Evolutionary conservation across 2,113 vertebrate species (phyloP), one percentile per base, ranked within the genome.

Genomic region (Phrynocephalus versicolor): DNA sequence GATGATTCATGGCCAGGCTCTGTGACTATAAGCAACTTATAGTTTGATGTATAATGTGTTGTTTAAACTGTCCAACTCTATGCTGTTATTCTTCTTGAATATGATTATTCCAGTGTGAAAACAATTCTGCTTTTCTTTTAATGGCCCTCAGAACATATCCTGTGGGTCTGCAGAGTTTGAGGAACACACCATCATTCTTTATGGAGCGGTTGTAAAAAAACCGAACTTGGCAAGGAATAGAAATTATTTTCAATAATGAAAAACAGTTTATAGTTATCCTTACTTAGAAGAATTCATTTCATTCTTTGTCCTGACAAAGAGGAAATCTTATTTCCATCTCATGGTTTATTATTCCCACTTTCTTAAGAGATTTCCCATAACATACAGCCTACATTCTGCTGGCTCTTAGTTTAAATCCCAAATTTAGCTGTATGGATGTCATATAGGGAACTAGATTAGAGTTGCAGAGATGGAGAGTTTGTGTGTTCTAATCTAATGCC

Each of bases 1-100:
- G 9, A 88, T 94, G 82, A 70, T 33, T 85, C n/a, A 85, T 1
- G 33, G 21, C 25, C 60, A 73, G 33, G n/a, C 60, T 79, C n/a
- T 72, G 37, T 81, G 58, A 92, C 62, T 14, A 82, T 80, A 88
- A 92, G 35, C 78, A 82, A 79, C 87, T 90, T 35, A 86, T 23
- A 35, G n/a, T 76, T 13, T 3, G 21, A 75, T 35, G 25, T 71
- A 35, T 64, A 27, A 0, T 45, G 80, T 65, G 8, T 1, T 81
- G 10, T 85, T 87, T 82, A 15, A n/a, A 87, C 8, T 81, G 9
- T 6, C 60, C 57, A 76, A 3, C 1, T 6, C 89, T 70, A 2
- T 67, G 74, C 69, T 82, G 14, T 18, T 64, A 30, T 1, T 78
- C 4, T 35, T 89, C 69, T 75, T 60, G 72, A 41, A 76, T 18